phyloP scores from a whole-genome alignment of 2,888 invertebrate genomes.

The Andrena haemorrhoa region DNA sequence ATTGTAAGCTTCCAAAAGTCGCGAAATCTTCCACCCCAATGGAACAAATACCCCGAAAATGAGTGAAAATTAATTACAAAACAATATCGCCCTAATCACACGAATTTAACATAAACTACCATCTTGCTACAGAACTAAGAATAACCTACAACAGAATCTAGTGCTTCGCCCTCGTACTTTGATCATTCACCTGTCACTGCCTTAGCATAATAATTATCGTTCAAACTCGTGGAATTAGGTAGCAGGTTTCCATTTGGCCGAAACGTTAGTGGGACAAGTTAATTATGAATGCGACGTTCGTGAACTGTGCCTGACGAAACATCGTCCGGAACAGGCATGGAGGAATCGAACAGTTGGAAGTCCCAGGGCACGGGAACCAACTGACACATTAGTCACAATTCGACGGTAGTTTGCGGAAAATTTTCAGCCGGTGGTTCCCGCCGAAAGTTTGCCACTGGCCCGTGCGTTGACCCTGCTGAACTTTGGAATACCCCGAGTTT shows the following conservation, averaged over 20 bases:
- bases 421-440: slow-evolving; percentile 58
- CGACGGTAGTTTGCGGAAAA: slow-evolving; percentile 63
- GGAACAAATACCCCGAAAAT: too few species aligned
- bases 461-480: slow-evolving; percentile 64
- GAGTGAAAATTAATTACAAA: too few species aligned
- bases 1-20: too few species aligned
- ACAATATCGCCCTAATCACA: too few species aligned
- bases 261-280: not conserved
- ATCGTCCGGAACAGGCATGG: slow-evolving; percentile 7
- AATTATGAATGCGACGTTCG: slow-evolving; percentile 23
- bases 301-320: not conserved
- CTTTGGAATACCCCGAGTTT: slow-evolving; percentile 69
- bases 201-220: not conserved
- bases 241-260: not conserved
- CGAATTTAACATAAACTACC: too few species aligned
- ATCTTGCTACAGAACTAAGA: too few species aligned
- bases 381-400: slow-evolving; percentile 74
- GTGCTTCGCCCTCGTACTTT: not conserved
- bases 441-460: slow-evolving; percentile 70
- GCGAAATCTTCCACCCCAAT: too few species aligned
- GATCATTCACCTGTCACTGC: not conserved
- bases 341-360: slow-evolving; percentile 20
- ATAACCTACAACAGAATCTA: not conserved
- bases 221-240: not conserved
- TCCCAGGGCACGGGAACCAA: slow-evolving; percentile 31